phyloP scores from a whole-genome alignment of 2,113 vertebrate species.

The Emydura subglobosa region DNA sequence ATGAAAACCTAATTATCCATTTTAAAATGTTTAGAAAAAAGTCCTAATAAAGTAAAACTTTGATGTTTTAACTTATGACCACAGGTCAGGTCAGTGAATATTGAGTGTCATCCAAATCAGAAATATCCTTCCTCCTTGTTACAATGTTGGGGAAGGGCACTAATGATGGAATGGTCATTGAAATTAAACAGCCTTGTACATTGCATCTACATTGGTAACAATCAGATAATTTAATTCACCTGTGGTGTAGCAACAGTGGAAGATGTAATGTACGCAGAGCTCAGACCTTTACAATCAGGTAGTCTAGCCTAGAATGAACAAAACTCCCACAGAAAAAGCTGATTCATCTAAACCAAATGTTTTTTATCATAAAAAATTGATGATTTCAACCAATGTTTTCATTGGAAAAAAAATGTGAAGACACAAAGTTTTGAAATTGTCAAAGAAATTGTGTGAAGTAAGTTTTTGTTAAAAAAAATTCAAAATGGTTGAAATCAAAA shows the following conservation, averaged over 20 bases:
- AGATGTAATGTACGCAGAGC: neutral
- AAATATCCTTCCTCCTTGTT: accelerated
- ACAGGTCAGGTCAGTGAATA: neutral
- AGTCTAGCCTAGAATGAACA: neutral
- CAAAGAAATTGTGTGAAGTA: neutral
- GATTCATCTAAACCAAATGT: neutral
- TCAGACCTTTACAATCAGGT: neutral
- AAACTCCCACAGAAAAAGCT: neutral
- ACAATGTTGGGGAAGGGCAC: neutral
- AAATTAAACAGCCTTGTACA: neutral
- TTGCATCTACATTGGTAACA: neutral
- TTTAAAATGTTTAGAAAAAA: neutral
- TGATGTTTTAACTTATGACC: neutral
- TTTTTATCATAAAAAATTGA: neutral
- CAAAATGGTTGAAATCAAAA: neutral
- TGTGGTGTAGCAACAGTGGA: neutral
- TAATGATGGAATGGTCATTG: neutral
- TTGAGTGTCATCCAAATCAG: neutral
- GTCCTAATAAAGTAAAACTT: neutral
- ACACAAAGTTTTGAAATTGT: neutral
- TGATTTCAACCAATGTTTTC: neutral
- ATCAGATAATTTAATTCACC: neutral
- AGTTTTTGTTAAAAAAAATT: neutral
- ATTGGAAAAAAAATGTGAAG: neutral
- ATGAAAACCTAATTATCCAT: neutral